phyloP scores from a whole-genome alignment of 2,888 invertebrate species.

The Helobdella robusta region DNA sequence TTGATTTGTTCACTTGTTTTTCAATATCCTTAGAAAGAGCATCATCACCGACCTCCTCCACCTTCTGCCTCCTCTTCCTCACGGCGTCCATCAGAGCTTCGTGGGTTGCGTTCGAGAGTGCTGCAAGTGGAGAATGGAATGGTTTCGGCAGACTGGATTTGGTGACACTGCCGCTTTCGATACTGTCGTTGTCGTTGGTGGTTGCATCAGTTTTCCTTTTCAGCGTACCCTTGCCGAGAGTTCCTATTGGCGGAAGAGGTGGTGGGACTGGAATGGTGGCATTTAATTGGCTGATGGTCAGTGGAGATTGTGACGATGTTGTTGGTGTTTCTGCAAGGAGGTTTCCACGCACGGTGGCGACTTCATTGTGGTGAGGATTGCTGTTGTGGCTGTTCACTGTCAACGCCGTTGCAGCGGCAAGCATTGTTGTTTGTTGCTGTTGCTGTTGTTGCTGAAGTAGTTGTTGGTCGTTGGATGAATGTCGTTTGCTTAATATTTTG shows the following conservation, averaged over 20 bases:
- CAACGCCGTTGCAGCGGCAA: too few relatives aligned
- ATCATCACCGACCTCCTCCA: constrained; percentile 11
- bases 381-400: too few relatives aligned
- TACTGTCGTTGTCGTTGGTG: neutral
- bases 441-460: neutral
- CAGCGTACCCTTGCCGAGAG: constrained; percentile 8
- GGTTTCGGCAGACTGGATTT: neutral
- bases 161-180: neutral
- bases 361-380: too few relatives aligned
- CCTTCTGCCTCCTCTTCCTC: constrained; percentile 36
- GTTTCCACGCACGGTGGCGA: too few relatives aligned
- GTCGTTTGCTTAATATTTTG: too few relatives aligned
- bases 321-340: neutral
- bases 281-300: neutral
- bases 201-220: neutral
- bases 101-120: constrained; percentile 35
- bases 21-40: constrained; percentile 12
- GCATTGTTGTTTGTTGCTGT: too few relatives aligned
- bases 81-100: constrained; percentile 45
- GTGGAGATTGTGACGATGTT: neutral
- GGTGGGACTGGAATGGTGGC: constrained; percentile 14
- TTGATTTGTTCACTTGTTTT: constrained; percentile 14
- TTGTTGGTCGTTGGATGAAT: too few relatives aligned
- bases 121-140: neutral
- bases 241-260: constrained; percentile 13